Conservation (phyloP, 2,888 invertebrate genomes). For the Lithophane ornitopus region DNA sequence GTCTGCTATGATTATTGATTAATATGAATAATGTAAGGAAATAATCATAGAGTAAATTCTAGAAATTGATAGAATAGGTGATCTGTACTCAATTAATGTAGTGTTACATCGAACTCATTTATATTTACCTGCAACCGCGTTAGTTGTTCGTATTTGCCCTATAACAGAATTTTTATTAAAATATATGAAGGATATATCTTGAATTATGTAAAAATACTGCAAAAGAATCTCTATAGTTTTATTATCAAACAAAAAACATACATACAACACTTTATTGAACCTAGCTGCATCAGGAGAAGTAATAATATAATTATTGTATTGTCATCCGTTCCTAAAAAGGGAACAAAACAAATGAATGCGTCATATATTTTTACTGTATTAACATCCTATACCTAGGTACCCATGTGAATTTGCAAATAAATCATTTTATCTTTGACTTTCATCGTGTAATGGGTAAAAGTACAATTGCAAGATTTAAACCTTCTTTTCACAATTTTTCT, state of each 20-base stretch:
- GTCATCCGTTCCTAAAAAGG: not conserved
- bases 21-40: conserved; percentile 2
- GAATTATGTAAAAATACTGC: not conserved
- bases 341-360: not conserved
- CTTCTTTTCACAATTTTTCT: too few relatives aligned
- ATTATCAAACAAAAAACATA: not conserved
- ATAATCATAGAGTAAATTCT: not conserved
- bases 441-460: not conserved
- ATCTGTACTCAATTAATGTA: not conserved
- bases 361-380: not conserved
- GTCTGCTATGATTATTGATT: conserved; percentile 2
- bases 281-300: too few relatives aligned
- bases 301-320: not conserved
- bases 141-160: not conserved
- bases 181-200: too few relatives aligned
- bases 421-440: not conserved
- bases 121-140: not conserved
- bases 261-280: not conserved
- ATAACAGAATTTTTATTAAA: not conserved
- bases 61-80: not conserved
- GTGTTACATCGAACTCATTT: not conserved
- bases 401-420: not conserved
- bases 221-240: not conserved
- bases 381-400: not conserved
- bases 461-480: not conserved